Percentiles rank a stretch among this genome's conserved stretches.
These are phyloP conservation scores for Pseudococcus viburni DNA, from an alignment of 2,888 invertebrate species.

Conservation along the genomic window DNA sequence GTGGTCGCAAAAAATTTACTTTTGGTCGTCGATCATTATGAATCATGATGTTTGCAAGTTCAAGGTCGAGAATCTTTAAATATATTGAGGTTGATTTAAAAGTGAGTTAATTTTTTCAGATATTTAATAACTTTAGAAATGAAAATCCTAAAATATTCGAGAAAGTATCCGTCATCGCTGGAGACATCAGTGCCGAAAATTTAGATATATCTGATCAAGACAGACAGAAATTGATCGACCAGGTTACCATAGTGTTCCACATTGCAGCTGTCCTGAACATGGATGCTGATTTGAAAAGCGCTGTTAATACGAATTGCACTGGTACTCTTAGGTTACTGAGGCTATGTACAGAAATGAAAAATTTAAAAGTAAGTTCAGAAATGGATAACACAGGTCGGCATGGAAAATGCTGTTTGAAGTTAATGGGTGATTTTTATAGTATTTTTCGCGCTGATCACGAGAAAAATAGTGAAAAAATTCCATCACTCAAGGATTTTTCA, in stretches of 20 bases:
- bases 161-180: slow-evolving; percentile 82
- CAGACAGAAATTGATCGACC: slow-evolving; percentile 76
- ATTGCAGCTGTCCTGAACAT: slow-evolving; percentile 93
- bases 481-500: too few relatives aligned
- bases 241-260: slow-evolving; percentile 90
- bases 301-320: slow-evolving; percentile 90
- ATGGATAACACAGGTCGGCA: too few relatives aligned
- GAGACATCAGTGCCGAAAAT: slow-evolving; percentile 80
- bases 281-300: slow-evolving; percentile 90
- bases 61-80: not conserved
- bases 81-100: not conserved
- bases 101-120: slow-evolving; percentile 15
- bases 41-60: not conserved
- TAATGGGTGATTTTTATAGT: too few relatives aligned
- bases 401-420: too few relatives aligned
- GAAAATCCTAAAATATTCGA: slow-evolving; percentile 80
- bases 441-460: too few relatives aligned
- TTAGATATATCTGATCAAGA: slow-evolving; percentile 78
- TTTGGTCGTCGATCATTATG: not conserved
- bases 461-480: too few relatives aligned
- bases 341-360: slow-evolving; percentile 83
- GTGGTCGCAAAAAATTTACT: not conserved
- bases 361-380: slow-evolving; percentile 74
- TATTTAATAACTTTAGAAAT: slow-evolving; percentile 73
- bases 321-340: slow-evolving; percentile 87